Conservation (phyloP, 2,113 vertebrate species). For the Coturnix japonica region DNA sequence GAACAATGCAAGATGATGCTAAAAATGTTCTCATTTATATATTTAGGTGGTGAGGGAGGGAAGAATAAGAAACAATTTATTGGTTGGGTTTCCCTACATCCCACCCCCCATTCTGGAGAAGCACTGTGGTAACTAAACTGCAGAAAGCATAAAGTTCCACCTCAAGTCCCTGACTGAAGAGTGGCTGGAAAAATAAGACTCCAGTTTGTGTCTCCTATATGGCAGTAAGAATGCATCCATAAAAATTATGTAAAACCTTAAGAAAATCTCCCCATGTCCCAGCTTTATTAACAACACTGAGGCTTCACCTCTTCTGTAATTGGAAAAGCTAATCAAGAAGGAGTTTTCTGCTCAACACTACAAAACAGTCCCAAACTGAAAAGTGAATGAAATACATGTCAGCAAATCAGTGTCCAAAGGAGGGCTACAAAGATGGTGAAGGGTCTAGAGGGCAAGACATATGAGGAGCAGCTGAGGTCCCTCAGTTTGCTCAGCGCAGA, state of each 20-base stretch:
- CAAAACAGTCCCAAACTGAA: neutral
- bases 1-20: neutral
- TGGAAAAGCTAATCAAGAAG: neutral
- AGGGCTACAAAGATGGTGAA: too few relatives aligned
- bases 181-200: rapidly evolving
- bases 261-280: neutral
- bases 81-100: neutral
- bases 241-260: neutral
- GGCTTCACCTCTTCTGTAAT: neutral
- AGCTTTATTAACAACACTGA: neutral
- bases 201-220: neutral
- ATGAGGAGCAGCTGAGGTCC: too few relatives aligned
- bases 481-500: too few relatives aligned
- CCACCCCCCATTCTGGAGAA: neutral
- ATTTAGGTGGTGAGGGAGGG: neutral
- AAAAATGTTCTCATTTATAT: neutral
- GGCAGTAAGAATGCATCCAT: neutral
- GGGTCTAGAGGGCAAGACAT: too few relatives aligned
- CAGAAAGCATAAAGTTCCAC: neutral
- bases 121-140: neutral
- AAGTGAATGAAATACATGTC: neutral
- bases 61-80: neutral
- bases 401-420: neutral
- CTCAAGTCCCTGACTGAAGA: neutral
- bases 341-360: neutral